A percentile compares a stretch with the other conserved stretches of the same genome.
phyloP scores from a whole-genome alignment of 2,797 vertebrate species.

The Glossophaga mutica region DNA sequence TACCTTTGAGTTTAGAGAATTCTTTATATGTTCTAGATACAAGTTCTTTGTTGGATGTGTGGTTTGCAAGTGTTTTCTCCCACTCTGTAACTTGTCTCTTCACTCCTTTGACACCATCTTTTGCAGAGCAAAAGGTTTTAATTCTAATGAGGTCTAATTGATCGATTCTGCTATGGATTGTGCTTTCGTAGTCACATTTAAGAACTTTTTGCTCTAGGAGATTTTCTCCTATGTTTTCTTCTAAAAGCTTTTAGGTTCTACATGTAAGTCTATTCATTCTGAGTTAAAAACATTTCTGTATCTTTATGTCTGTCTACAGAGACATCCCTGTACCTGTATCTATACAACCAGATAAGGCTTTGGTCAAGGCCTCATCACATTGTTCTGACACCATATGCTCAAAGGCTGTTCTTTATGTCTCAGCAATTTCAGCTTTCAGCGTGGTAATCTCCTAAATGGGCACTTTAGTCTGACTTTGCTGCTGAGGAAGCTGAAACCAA shows the following conservation, averaged over 20 bases:
- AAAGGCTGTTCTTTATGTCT: neutral
- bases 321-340: neutral
- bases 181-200: neutral
- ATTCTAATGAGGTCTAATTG: slow-evolving; percentile 14
- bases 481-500: neutral
- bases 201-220: neutral
- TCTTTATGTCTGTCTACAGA: neutral
- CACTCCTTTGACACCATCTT: neutral
- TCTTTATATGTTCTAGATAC: neutral
- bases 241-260: neutral
- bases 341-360: neutral
- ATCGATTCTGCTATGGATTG: neutral
- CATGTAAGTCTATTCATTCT: neutral
- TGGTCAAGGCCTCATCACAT: neutral
- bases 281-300: neutral
- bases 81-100: neutral
- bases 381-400: neutral
- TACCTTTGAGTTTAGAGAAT: neutral
- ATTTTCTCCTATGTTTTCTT: slow-evolving; percentile 18
- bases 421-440: neutral
- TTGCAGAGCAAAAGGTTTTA: neutral
- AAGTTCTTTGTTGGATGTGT: neutral
- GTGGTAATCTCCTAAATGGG: neutral
- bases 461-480: neutral
- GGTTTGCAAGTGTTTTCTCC: neutral